A percentile compares a stretch with the other conserved stretches of the same genome.
Conservation (phyloP, 2,113 vertebrate species). For the Dicrurus megarhynchus region DNA sequence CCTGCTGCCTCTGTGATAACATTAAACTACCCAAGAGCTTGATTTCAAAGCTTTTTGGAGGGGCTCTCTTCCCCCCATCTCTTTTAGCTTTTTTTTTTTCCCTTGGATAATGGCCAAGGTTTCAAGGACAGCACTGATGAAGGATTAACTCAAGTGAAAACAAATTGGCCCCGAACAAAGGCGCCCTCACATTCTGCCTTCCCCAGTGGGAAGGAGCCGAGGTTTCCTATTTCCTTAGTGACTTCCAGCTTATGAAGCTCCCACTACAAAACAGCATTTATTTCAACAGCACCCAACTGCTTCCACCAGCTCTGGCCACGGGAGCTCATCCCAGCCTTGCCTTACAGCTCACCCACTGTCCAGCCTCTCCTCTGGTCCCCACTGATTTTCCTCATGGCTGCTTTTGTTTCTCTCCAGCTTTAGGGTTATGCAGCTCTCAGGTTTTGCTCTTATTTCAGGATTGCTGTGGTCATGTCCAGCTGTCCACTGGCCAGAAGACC, state of each 20-base stretch:
- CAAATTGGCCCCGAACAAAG: conserved; percentile 52
- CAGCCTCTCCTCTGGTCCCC: not conserved
- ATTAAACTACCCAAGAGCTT: not conserved
- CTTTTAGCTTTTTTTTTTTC: not conserved
- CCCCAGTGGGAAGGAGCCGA: conserved; percentile 3
- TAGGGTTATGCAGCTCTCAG: not conserved
- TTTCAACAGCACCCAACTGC: not conserved
- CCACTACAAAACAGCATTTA: conserved; percentile 29
- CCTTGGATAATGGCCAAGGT: conserved; percentile 46
- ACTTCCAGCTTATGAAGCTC: not conserved
- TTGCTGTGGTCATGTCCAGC: not conserved
- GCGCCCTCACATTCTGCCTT: not conserved
- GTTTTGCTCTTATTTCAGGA: not conserved
- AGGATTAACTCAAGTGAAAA: conserved; percentile 63
- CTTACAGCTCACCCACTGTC: not conserved
- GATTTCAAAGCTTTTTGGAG: conserved; percentile 35
- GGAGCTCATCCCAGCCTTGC: not conserved
- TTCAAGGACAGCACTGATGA: conserved; percentile 51
- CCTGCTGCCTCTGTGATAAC: not conserved
- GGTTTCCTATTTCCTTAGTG: conserved; percentile 34
- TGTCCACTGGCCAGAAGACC: not conserved
- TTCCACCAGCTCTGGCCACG: not conserved
- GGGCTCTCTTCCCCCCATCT: not conserved
- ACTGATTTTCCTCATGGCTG: not conserved
- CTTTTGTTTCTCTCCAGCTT: not conserved